phyloP scores from a whole-genome alignment of 2,113 vertebrate genomes.

The Oxyura jamaicensis region DNA sequence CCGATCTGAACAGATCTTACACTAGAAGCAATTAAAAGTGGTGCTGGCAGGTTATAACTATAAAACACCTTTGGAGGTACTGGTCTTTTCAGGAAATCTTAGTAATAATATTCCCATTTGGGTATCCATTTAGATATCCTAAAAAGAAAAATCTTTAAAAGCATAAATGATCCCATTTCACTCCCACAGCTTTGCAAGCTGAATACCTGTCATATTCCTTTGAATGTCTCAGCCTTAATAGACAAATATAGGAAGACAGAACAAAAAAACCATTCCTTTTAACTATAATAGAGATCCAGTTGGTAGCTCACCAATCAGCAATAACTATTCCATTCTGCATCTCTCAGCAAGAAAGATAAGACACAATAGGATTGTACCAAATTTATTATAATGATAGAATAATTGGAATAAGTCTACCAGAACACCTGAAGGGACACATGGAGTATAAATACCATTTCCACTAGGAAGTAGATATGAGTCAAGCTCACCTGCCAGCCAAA shows the following conservation, averaged over 20 bases:
- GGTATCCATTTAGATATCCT: background rate
- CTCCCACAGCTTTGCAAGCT: background rate
- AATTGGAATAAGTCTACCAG: slow-evolving; percentile 23
- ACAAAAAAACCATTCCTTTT: background rate
- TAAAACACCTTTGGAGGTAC: background rate
- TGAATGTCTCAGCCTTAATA: background rate
- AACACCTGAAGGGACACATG: slow-evolving; percentile 14
- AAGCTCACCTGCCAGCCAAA: slow-evolving; percentile 14
- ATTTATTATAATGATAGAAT: slow-evolving; percentile 22
- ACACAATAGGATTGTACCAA: background rate
- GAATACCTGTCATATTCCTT: background rate
- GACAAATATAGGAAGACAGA: background rate
- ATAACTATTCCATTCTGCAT: background rate
- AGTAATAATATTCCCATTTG: background rate
- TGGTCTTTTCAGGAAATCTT: background rate
- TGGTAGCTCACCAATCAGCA: background rate
- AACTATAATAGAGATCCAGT: background rate
- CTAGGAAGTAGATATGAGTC: background rate
- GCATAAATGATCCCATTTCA: background rate
- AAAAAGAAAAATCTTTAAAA: slow-evolving; percentile 6
- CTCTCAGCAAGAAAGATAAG: background rate
- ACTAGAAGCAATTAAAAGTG: background rate
- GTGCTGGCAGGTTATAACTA: background rate
- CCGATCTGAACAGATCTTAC: background rate
- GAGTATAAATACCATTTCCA: slow-evolving; percentile 25